These are phyloP conservation scores for Thereva unica DNA, from an alignment of 2,888 invertebrate genomes.

Conservation along the genomic window DNA sequence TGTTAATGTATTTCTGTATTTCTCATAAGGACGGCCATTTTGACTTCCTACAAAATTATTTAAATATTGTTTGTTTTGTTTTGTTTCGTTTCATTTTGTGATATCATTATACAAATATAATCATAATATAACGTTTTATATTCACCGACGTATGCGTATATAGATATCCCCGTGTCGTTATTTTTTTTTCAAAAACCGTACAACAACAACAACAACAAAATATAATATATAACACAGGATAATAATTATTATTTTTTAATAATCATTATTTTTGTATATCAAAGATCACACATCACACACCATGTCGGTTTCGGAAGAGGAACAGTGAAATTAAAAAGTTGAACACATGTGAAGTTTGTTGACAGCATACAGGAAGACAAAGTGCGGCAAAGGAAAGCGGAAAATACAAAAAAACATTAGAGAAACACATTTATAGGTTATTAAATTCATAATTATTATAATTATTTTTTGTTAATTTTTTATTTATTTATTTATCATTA, in stretches of 20 bases:
- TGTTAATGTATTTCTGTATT: slow-evolving; percentile 45
- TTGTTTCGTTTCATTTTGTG: neutral
- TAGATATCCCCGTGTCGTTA: no score
- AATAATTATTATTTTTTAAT: no score
- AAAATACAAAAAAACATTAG: slow-evolving; percentile 39
- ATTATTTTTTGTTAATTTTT: slow-evolving; percentile 17
- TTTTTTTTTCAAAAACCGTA: no score
- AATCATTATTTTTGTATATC: neutral
- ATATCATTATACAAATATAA: no score
- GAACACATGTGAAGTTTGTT: slow-evolving; percentile 38
- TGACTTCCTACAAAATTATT: slow-evolving; percentile 42
- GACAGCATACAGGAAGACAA: slow-evolving; percentile 42
- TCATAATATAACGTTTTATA: no score
- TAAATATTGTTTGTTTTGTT: neutral
- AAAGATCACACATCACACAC: slow-evolving; percentile 33
- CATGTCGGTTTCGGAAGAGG: slow-evolving; percentile 31
- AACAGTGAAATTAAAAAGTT: slow-evolving; percentile 34
- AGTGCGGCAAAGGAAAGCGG: slow-evolving; percentile 42
- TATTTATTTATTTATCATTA: neutral
- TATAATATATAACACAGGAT: no score
- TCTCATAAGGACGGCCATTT: slow-evolving; percentile 47
- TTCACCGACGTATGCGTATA: no score
- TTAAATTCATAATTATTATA: slow-evolving; percentile 19
- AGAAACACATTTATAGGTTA: neutral
- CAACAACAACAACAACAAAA: no score